phyloP scores from a whole-genome alignment of 1,140 invertebrate species.

The Camponotus floridanus region DNA sequence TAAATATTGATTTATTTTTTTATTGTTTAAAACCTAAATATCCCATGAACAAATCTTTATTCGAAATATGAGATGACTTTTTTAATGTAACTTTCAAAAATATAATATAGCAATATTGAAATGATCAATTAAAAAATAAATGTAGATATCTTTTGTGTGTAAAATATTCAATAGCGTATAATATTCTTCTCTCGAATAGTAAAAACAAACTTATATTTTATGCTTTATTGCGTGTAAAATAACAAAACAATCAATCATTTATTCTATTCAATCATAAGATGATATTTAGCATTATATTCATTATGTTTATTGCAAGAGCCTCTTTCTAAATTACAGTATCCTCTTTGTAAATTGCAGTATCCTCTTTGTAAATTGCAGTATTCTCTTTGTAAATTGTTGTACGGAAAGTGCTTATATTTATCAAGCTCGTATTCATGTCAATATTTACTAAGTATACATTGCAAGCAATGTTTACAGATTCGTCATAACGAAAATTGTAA shows the following conservation, averaged over 20 bases:
- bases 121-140: neutral
- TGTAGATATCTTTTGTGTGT: neutral
- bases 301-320: neutral
- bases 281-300: neutral
- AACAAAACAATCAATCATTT: no score
- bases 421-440: neutral
- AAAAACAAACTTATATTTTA: neutral
- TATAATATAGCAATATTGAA: neutral
- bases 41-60: neutral
- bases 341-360: neutral
- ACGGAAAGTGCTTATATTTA: neutral
- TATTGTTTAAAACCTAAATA: constrained; percentile 6
- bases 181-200: neutral
- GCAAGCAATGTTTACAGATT: no score
- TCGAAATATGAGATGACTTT: neutral
- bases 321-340: neutral
- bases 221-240: neutral
- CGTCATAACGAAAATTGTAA: neutral
- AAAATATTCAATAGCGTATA: neutral
- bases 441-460: neutral
- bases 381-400: neutral
- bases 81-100: neutral
- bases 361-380: neutral
- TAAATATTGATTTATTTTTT: neutral
- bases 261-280: neutral